These are phyloP conservation scores for Pseudopleuronectes americanus DNA, from an alignment of 2,797 vertebrate species.

Conservation along the genomic window DNA sequence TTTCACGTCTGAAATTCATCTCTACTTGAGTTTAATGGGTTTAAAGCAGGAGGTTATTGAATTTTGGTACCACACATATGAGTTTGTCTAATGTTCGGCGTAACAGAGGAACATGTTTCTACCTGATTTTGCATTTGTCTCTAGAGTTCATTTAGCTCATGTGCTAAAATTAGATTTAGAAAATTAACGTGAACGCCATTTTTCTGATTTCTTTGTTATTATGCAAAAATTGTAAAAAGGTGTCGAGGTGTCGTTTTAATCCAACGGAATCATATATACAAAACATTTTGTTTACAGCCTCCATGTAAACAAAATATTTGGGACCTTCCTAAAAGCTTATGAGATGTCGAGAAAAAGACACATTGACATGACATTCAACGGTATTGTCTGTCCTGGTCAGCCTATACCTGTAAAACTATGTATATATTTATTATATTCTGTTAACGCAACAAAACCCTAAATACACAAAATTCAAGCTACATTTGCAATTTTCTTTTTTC, in stretches of 20 bases:
- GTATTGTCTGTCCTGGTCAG: too few relatives aligned
- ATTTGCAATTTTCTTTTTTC: not conserved
- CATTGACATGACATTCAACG: too few relatives aligned
- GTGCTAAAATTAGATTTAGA: not conserved
- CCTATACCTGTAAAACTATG: too few relatives aligned
- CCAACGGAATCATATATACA: too few relatives aligned
- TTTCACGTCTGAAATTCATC: constrained; percentile 29
- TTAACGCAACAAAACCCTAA: not conserved
- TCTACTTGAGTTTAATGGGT: constrained; percentile 1
- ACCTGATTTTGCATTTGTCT: not conserved
- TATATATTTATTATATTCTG: too few relatives aligned
- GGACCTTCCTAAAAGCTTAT: too few relatives aligned
- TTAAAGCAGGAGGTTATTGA: not conserved
- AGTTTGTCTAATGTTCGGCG: constrained; percentile 8
- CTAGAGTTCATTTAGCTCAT: not conserved
- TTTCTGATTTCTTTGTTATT: too few relatives aligned
- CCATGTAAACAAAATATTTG: not conserved
- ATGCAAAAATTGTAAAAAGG: too few relatives aligned
- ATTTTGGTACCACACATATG: constrained; percentile 5
- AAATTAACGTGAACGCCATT: too few relatives aligned
- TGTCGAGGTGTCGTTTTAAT: too few relatives aligned
- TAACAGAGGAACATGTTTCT: not conserved
- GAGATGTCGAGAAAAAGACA: too few relatives aligned
- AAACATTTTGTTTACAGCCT: too few relatives aligned
- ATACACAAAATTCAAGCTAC: not conserved